phyloP scores from a whole-genome alignment of 2,888 invertebrate species.

The Bruchidius siliquastri region DNA sequence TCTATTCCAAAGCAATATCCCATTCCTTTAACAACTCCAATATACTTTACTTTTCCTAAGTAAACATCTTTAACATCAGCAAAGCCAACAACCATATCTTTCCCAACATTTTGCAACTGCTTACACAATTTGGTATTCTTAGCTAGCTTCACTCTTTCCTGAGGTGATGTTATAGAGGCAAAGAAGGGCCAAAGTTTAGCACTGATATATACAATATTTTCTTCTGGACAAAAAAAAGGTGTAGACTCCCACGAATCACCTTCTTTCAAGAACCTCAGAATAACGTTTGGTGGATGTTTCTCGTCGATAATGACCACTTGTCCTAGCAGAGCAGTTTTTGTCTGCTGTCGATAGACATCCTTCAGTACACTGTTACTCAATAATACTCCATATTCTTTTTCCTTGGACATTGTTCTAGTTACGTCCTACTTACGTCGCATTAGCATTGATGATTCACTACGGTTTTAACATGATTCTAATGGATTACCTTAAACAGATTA shows the following conservation, averaged over 20 bases:
- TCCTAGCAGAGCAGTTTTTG: conserved; percentile 41
- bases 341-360: conserved; percentile 16
- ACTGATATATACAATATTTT: conserved; percentile 33
- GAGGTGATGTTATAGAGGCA: conserved; percentile 50
- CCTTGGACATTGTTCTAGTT: conserved; percentile 28
- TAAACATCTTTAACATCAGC: conserved; percentile 36
- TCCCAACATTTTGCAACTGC: conserved; percentile 42
- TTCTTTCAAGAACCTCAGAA: conserved; percentile 39
- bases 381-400: conserved; percentile 35
- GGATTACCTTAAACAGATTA: not conserved
- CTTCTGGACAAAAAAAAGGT: conserved; percentile 36
- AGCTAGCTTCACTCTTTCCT: conserved; percentile 51
- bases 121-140: conserved; percentile 47
- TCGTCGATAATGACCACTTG: conserved; percentile 41
- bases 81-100: conserved; percentile 45
- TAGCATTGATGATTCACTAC: not conserved
- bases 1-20: conserved; percentile 56
- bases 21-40: conserved; percentile 53
- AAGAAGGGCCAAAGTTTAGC: conserved; percentile 51
- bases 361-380: conserved; percentile 33
- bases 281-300: conserved; percentile 26
- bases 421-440: not conserved
- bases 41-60: conserved; percentile 50
- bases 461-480: not conserved
- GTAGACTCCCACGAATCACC: conserved; percentile 40